Evolutionary conservation across 23 tunicate genomes (phyloP).

Genomic region (Styela clava): DNA sequence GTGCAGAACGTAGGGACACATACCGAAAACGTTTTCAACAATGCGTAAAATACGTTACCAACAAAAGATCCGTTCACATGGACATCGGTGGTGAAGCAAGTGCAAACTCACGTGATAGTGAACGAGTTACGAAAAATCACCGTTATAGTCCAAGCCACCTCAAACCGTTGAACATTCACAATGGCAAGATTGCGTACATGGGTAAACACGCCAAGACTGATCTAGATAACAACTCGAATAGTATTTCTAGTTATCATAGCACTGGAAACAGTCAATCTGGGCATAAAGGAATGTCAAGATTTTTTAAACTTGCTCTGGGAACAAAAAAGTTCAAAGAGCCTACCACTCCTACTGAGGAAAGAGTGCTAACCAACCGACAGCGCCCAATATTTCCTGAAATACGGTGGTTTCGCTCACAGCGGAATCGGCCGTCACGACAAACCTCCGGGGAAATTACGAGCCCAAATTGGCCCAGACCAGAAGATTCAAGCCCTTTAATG

Average conservation of each 20-base stretch:
- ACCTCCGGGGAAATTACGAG: background rate
- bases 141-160: background rate
- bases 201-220: background rate
- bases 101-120: background rate
- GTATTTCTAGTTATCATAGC: background rate
- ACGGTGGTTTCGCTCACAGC: background rate
- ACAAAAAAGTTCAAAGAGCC: constrained; percentile 5
- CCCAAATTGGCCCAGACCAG: background rate
- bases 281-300: background rate
- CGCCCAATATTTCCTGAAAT: background rate
- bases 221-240: background rate
- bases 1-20: constrained; percentile 2
- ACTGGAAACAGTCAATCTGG: background rate
- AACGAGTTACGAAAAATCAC: background rate
- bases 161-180: background rate
- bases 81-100: constrained; percentile 14
- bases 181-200: background rate
- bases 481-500: background rate
- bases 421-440: background rate
- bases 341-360: background rate
- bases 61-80: background rate
- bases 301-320: background rate
- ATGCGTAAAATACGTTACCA: constrained; percentile 16
- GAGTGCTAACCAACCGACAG: background rate
- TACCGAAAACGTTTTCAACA: constrained; percentile 13